A percentile compares a stretch with the other conserved stretches of the same genome.
phyloP scores from a whole-genome alignment of 2,113 vertebrate species.

The Progne subis region DNA sequence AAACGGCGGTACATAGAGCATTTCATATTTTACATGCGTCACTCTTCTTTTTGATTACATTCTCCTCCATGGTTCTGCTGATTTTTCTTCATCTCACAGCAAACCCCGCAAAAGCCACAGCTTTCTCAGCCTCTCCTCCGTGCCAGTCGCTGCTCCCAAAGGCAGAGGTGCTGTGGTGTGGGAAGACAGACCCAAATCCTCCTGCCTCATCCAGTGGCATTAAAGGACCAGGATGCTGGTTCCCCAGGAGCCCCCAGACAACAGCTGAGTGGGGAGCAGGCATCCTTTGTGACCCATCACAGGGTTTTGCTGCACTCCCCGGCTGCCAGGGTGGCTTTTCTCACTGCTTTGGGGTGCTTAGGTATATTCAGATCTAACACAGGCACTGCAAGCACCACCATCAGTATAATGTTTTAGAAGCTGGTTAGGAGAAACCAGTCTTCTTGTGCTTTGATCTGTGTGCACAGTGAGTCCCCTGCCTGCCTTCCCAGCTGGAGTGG shows the following conservation, averaged over 20 bases:
- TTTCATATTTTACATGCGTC: neutral
- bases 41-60: neutral
- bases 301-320: neutral
- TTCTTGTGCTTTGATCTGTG: neutral
- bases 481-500: neutral
- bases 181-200: neutral
- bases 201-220: accelerated
- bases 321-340: neutral
- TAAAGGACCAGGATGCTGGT: neutral
- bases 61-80: neutral
- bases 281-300: neutral
- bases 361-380: neutral
- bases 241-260: neutral
- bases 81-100: neutral
- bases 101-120: neutral
- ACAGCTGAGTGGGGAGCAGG: neutral
- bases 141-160: neutral
- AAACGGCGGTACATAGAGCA: neutral
- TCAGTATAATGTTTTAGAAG: neutral
- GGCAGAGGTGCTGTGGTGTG: neutral
- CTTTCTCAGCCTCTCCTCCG: neutral
- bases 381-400: neutral
- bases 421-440: neutral
- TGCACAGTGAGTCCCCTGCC: accelerated
- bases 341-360: neutral